These are phyloP conservation scores for Otus scops DNA, from an alignment of 2,797 vertebrate genomes.

Conservation along the genomic window DNA sequence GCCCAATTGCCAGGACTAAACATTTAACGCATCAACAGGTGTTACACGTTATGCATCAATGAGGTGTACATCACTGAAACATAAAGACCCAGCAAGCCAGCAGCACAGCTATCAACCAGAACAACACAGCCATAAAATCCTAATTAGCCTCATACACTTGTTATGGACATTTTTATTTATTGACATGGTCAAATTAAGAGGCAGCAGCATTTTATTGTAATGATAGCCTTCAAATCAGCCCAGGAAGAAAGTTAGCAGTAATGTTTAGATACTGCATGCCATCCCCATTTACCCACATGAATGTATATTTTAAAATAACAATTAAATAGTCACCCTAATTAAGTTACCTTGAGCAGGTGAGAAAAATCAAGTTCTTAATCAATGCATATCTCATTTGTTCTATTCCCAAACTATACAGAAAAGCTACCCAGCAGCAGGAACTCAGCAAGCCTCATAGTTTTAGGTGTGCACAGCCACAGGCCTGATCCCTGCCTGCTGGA, in stretches of 20 bases:
- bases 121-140: conserved; percentile 64
- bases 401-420: background rate
- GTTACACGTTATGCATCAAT: conserved; percentile 55
- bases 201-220: conserved; percentile 54
- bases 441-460: background rate
- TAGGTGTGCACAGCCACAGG: background rate
- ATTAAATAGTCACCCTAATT: background rate
- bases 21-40: conserved; percentile 58
- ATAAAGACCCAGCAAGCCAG: conserved; percentile 51
- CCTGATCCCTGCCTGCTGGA: background rate
- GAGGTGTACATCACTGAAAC: conserved; percentile 58
- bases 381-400: background rate
- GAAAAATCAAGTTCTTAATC: background rate
- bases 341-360: background rate
- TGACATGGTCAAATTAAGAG: conserved; percentile 61
- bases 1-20: conserved; percentile 52
- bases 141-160: conserved; percentile 60
- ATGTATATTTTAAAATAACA: conserved; percentile 1
- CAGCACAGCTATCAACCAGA: conserved; percentile 51
- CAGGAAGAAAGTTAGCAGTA: conserved; percentile 37
- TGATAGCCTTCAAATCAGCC: conserved; percentile 40
- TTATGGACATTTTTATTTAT: conserved; percentile 63
- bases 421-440: background rate
- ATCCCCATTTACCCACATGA: background rate
- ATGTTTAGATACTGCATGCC: background rate